phyloP scores from a whole-genome alignment of 2,113 vertebrate species.

The Centropus unirufus region DNA sequence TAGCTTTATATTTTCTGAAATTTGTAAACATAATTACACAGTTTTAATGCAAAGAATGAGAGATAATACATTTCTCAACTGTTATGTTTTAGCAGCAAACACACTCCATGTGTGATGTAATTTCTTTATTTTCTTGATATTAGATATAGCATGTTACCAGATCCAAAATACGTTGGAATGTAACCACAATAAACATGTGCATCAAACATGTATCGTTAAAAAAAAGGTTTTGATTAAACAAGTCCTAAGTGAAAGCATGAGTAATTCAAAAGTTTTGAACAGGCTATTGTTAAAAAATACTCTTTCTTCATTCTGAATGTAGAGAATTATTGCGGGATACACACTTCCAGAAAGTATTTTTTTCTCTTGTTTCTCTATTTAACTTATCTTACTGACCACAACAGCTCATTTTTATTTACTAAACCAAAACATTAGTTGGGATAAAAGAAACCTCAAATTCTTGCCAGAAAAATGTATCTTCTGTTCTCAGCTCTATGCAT shows the following conservation, averaged over 20 bases:
- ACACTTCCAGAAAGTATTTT: not conserved
- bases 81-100: not conserved
- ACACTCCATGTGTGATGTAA: not conserved
- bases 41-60: not conserved
- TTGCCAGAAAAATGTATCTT: not conserved
- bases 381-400: not conserved
- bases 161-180: not conserved
- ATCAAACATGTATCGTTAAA: not conserved
- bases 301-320: not conserved
- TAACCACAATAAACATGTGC: not conserved
- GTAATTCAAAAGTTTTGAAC: not conserved
- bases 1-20: not conserved
- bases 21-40: not conserved
- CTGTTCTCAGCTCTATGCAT: not conserved
- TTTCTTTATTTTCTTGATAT: not conserved
- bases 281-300: not conserved
- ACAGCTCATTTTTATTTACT: not conserved
- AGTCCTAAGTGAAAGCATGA: not conserved
- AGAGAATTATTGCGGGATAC: not conserved
- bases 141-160: not conserved
- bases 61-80: not conserved
- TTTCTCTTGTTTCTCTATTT: not conserved
- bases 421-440: not conserved
- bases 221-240: not conserved
- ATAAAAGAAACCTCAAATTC: slow-evolving; percentile 2